phyloP scores from a whole-genome alignment of 2,797 vertebrate genomes.

The Muscicapa striata region DNA sequence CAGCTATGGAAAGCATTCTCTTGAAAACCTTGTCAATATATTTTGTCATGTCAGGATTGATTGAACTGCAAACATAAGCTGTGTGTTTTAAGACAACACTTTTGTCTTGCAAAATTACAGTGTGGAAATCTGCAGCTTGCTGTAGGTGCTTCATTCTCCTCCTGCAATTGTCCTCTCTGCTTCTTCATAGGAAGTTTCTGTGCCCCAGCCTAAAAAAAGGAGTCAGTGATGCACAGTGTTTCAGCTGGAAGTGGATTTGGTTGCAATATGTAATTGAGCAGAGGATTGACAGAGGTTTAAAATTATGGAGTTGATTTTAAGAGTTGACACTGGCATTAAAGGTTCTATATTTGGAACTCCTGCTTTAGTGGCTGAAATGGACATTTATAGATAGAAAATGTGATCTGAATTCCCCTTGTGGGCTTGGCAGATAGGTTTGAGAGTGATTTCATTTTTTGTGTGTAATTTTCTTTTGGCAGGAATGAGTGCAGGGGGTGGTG shows the following conservation, averaged over 20 bases:
- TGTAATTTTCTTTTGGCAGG: slow-evolving; percentile 56
- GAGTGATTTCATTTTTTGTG: slow-evolving; percentile 17
- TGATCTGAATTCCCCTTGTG: slow-evolving; percentile 50
- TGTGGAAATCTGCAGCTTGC: background rate
- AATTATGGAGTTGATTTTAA: slow-evolving; percentile 30
- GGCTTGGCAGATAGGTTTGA: slow-evolving; percentile 33
- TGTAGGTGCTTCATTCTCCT: background rate
- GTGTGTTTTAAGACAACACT: background rate
- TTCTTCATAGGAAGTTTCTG: background rate
- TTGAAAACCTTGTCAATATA: background rate
- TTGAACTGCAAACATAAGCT: background rate
- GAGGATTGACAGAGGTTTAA: background rate
- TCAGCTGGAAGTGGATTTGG: background rate
- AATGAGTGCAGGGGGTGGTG: background rate
- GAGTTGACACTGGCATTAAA: slow-evolving; percentile 19
- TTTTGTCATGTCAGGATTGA: slow-evolving; percentile 13
- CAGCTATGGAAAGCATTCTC: background rate
- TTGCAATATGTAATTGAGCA: background rate
- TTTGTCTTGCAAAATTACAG: background rate
- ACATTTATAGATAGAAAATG: slow-evolving; percentile 35
- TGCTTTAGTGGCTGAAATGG: slow-evolving; percentile 14
- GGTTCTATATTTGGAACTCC: slow-evolving; percentile 30
- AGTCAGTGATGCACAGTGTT: background rate
- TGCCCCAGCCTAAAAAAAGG: background rate
- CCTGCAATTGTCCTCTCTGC: background rate